These are phyloP conservation scores for Diglossa cyanea DNA, from an alignment of 2,797 vertebrate species.

Conservation along the genomic window DNA sequence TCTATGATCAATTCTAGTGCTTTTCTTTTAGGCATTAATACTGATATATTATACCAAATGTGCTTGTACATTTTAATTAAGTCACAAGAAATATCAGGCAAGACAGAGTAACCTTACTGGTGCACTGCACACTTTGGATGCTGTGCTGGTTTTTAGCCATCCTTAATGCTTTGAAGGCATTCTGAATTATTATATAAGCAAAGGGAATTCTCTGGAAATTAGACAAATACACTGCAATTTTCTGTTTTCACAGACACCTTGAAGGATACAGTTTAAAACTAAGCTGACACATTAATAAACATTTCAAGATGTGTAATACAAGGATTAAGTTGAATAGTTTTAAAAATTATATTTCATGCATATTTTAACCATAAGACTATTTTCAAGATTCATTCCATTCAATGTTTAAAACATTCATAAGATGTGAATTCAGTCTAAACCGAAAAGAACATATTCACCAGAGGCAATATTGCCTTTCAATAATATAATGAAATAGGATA, in stretches of 20 bases:
- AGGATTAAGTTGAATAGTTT: background rate
- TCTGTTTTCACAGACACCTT: background rate
- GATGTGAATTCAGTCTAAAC: background rate
- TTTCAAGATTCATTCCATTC: background rate
- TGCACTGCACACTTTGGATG: background rate
- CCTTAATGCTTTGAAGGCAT: conserved; percentile 55
- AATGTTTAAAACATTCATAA: background rate
- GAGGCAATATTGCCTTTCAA: background rate
- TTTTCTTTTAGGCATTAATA: background rate
- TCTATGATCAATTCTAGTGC: background rate
- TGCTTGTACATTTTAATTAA: background rate
- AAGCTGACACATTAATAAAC: background rate
- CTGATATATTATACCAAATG: conserved; percentile 51
- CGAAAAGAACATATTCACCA: background rate
- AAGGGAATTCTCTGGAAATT: background rate
- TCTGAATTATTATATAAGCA: background rate
- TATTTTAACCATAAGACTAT: background rate
- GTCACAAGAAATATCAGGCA: conserved; percentile 4
- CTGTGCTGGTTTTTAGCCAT: conserved; percentile 56
- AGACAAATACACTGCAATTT: background rate
- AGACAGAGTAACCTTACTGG: conserved; percentile 55
- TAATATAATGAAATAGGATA: background rate
- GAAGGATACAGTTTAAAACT: background rate
- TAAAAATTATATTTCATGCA: background rate
- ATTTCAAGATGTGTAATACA: background rate